phyloP scores from a whole-genome alignment of 2,113 vertebrate genomes.

The Cheirogaleus medius region DNA sequence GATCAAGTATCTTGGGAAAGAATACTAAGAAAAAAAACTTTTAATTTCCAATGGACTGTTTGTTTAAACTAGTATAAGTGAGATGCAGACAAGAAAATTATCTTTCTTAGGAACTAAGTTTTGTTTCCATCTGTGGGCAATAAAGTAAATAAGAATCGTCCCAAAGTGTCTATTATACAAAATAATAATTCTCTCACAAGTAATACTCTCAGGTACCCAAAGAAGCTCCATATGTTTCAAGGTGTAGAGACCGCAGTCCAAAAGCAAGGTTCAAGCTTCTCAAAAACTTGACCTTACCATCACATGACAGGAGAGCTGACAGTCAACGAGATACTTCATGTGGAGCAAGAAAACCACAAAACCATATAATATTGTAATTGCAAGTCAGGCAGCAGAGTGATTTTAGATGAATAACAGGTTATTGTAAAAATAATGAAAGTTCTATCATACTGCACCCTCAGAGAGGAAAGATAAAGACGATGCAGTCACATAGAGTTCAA shows the following conservation, averaged over 20 bases:
- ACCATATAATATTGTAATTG: slow-evolving; percentile 12
- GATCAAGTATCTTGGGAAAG: slow-evolving; percentile 18
- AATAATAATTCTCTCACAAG: slow-evolving; percentile 26
- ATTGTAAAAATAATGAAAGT: slow-evolving; percentile 55
- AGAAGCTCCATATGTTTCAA: slow-evolving; percentile 24
- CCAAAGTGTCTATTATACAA: background rate
- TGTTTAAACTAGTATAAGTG: background rate
- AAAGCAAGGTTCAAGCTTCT: slow-evolving; percentile 43
- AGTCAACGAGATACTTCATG: slow-evolving; percentile 62
- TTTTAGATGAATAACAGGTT: slow-evolving; percentile 64
- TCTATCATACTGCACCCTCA: slow-evolving; percentile 53
- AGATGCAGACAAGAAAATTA: slow-evolving; percentile 27
- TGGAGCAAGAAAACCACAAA: slow-evolving; percentile 47
- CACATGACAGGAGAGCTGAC: background rate
- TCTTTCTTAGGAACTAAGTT: slow-evolving; percentile 31
- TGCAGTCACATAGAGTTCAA: slow-evolving; percentile 66
- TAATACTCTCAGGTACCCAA: background rate
- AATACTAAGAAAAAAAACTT: background rate
- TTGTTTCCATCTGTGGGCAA: background rate
- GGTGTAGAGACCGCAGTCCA: slow-evolving; percentile 57
- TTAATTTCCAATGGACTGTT: background rate
- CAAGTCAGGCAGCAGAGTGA: slow-evolving; percentile 55
- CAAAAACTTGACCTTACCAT: slow-evolving; percentile 48
- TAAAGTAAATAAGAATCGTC: background rate
- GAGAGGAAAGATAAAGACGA: slow-evolving; percentile 70